These are phyloP conservation scores for Periphyllus acericola DNA, from an alignment of 2,888 invertebrate species.

Conservation along the genomic window DNA sequence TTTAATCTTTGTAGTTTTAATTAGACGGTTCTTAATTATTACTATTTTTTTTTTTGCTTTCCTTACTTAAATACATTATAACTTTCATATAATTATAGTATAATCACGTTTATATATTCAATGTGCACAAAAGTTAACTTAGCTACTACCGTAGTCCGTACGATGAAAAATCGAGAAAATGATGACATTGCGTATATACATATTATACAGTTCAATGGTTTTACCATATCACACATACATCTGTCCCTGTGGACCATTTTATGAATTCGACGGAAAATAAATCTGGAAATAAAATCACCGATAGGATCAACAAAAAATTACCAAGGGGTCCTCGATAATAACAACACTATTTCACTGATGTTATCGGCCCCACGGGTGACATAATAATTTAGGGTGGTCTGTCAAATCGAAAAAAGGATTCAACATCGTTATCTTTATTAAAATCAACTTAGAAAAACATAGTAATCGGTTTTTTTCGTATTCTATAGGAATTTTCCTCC, in stretches of 20 bases:
- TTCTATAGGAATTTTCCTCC: not conserved
- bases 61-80: too few species aligned
- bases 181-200: conserved; percentile 7
- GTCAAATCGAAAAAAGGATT: conserved; percentile 54
- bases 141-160: not conserved
- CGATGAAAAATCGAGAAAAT: conserved; percentile 12
- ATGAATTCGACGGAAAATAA: conserved; percentile 52
- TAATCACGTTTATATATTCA: too few species aligned
- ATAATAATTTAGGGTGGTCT: conserved; percentile 58
- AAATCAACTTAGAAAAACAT: conserved; percentile 51
- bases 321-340: conserved; percentile 39
- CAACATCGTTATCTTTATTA: conserved; percentile 56
- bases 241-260: conserved; percentile 54
- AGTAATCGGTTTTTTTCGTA: conserved; percentile 22
- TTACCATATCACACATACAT: conserved; percentile 39
- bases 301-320: conserved; percentile 55
- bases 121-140: not conserved
- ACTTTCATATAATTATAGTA: too few species aligned
- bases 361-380: conserved; percentile 55
- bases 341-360: conserved; percentile 54
- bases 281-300: conserved; percentile 53
- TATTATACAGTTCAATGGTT: conserved; percentile 37
- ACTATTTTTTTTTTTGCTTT: too few species aligned
- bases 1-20: too few species aligned
- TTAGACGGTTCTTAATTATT: too few species aligned